Conservation (phyloP, 2,888 invertebrate species). For the Rhimphoctona megacephalus region DNA sequence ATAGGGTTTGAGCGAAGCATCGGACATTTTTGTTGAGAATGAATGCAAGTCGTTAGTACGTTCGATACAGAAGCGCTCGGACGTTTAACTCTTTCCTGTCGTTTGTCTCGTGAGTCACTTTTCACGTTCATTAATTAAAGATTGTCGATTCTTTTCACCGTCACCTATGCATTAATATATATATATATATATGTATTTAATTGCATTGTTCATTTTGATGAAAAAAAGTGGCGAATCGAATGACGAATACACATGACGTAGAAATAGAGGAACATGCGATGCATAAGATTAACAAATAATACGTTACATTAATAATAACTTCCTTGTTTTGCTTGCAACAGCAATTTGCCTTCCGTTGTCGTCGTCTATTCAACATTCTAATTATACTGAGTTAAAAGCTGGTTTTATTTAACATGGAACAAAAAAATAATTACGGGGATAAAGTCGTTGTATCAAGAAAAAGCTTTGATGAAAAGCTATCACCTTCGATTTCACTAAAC, state of each 20-base stretch:
- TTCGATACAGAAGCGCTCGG: background rate
- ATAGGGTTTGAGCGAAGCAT: background rate
- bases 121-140: conserved; percentile 29
- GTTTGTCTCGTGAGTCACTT: conserved; percentile 18
- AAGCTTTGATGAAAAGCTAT: background rate
- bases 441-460: background rate
- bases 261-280: background rate
- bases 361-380: background rate
- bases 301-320: background rate
- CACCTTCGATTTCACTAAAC: background rate
- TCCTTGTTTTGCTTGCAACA: background rate
- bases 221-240: background rate
- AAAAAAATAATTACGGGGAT: background rate
- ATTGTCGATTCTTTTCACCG: conserved; percentile 12
- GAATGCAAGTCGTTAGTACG: conserved; percentile 5
- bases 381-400: background rate
- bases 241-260: background rate
- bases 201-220: background rate
- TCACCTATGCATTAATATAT: background rate
- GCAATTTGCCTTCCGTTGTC: background rate
- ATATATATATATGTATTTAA: background rate
- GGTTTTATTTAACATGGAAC: background rate
- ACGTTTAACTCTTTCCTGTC: conserved; percentile 13
- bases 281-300: background rate
- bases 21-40: background rate